Conservation (phyloP, 2,888 invertebrate species). For the Steromphala cineraria region DNA sequence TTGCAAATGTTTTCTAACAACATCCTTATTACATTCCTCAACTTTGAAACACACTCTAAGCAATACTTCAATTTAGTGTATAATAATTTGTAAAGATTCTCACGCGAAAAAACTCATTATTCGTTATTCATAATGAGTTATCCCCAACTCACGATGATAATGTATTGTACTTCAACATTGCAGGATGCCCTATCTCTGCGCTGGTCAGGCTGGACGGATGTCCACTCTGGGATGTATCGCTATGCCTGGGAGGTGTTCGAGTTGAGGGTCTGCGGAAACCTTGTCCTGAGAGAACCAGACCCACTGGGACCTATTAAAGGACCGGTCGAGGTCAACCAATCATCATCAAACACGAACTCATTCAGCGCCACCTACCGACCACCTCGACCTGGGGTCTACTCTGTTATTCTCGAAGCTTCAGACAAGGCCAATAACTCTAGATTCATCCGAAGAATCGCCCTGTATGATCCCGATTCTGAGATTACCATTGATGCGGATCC, state of each 20-base stretch:
- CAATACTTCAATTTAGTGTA: too few species aligned
- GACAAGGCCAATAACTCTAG: slow-evolving; percentile 56
- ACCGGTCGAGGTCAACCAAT: slow-evolving; percentile 23
- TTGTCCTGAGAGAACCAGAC: slow-evolving; percentile 23
- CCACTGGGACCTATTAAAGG: slow-evolving; percentile 27
- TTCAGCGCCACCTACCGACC: slow-evolving; percentile 29
- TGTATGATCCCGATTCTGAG: slow-evolving; percentile 44
- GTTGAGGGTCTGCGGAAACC: slow-evolving; percentile 29
- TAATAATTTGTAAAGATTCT: too few species aligned
- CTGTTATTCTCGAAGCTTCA: slow-evolving; percentile 43
- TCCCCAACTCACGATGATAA: too few species aligned
- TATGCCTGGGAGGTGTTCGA: slow-evolving; percentile 44
- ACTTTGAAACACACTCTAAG: too few species aligned
- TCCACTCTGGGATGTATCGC: slow-evolving; percentile 34
- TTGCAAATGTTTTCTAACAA: too few species aligned
- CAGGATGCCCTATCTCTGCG: not conserved
- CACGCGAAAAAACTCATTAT: too few species aligned
- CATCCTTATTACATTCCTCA: too few species aligned
- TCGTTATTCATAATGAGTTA: too few species aligned
- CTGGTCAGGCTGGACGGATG: slow-evolving; percentile 47
- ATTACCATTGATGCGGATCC: slow-evolving; percentile 30
- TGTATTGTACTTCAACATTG: too few species aligned
- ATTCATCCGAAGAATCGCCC: slow-evolving; percentile 44
- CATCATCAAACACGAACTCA: not conserved
- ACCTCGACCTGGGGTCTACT: slow-evolving; percentile 46